Evolutionary conservation across 2,113 vertebrate genomes (phyloP), one percentile per base, ranked within the genome.

Genomic region (Vulpes ferrilata): DNA sequence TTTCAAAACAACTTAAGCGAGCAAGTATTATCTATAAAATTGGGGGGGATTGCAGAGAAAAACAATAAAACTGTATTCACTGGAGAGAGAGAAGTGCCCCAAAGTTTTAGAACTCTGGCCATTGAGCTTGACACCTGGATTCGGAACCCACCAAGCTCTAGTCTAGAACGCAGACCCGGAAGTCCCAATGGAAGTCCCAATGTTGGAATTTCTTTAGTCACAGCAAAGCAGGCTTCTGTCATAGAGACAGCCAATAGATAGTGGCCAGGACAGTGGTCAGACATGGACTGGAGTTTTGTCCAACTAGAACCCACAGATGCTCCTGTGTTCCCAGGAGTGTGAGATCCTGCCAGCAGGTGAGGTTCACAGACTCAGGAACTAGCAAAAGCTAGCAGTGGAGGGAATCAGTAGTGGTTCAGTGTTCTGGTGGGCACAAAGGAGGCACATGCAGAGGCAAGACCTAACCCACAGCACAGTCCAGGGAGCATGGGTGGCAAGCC

Each of bases 1-100:
- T 83, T 83, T 78, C 23, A 27, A 95, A 82, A 80, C 74, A 62
- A 35, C 57, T 32, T 80, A 60, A 92, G 64, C 83, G 67, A 80
- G 51, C 65, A 91, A 76, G 17, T 65, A 86, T 53, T 93, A 80
- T 67, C 43, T 38, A 20, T 59, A 83, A 88, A 83, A 69, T 22
- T 22, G 53, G n/a, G 17, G 27, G 35, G 25, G 43, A 43, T 43
- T 43, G 43, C 43, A 43, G 43, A 90, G 23, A 38, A 51, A 81
- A 59, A 30, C 16, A 82, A 83, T 88, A 90, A 80, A 90, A 57
- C 35, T 90, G 17, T 64, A 64, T 59, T 87, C 59, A 32, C n/a
- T 59, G 35, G 59, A 1, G 22, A 59, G 12, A 15, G 15, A 4
- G 12, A 62, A 38, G 83, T 67, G 59, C 48, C 73, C 35, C 7